Conservation (phyloP, 2,113 vertebrate genomes). For the Barbus barbus region DNA sequence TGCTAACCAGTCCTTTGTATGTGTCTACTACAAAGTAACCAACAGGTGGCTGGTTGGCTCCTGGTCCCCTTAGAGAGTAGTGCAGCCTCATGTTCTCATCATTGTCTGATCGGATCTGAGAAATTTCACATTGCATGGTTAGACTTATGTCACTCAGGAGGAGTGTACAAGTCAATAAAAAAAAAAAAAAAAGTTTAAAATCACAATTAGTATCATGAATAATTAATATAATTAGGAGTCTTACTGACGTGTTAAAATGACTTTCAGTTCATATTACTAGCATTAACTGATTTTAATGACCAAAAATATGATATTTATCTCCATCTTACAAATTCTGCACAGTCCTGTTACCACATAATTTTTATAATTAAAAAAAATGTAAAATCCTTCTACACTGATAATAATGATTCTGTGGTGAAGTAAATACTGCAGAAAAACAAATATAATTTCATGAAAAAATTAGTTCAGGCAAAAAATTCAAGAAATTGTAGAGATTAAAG, state of each 20-base stretch:
- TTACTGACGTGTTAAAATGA: not conserved
- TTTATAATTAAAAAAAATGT: not conserved
- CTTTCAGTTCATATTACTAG: not conserved
- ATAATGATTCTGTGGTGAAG: too few relatives aligned
- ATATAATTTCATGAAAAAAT: too few relatives aligned
- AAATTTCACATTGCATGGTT: not conserved
- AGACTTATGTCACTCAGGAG: not conserved
- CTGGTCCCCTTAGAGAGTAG: constrained; percentile 47
- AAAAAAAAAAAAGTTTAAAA: not conserved
- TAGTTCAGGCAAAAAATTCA: too few relatives aligned
- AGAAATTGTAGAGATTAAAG: too few relatives aligned
- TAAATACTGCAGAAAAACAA: too few relatives aligned
- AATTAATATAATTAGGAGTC: too few relatives aligned
- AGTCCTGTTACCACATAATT: not conserved
- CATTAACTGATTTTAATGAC: not conserved
- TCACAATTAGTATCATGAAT: not conserved
- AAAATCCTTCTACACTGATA: not conserved
- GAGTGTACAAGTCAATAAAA: not conserved
- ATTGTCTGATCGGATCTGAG: constrained; percentile 55
- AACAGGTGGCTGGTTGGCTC: constrained; percentile 31
- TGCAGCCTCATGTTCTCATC: fast-evolving
- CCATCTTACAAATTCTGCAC: too few relatives aligned
- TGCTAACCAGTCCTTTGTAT: constrained; percentile 3
- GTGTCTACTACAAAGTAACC: constrained; percentile 43
- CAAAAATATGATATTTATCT: not conserved